Percentiles rank a stretch among this genome's conserved stretches.
These are phyloP conservation scores for Pygathrix nemaeus DNA, from an alignment of 2,113 vertebrate species.

Conservation along the genomic window DNA sequence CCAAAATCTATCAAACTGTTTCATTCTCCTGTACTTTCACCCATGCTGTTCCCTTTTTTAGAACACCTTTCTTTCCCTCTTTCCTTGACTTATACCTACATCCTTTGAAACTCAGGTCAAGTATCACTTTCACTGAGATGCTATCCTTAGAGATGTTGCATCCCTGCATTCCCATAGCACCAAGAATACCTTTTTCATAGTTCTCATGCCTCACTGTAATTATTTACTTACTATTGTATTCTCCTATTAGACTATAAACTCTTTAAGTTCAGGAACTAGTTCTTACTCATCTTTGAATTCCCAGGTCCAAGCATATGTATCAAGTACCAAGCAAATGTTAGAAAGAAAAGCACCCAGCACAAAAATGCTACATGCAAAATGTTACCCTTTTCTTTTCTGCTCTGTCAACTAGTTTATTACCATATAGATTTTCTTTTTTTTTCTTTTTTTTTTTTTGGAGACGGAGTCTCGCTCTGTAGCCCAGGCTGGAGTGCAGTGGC, in stretches of 20 bases:
- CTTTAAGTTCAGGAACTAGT: background rate
- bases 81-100: conserved; percentile 29
- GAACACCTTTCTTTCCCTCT: background rate
- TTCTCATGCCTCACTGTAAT: background rate
- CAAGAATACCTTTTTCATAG: background rate
- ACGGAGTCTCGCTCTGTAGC: no score
- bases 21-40: background rate
- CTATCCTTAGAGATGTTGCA: background rate
- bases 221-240: conserved; percentile 6
- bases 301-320: background rate
- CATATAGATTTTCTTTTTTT: background rate
- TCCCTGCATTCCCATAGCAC: background rate
- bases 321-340: background rate
- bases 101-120: conserved; percentile 32
- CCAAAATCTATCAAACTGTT: background rate
- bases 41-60: background rate
- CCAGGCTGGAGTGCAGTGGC: no score
- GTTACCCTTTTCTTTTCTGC: background rate
- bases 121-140: background rate
- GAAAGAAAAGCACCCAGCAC: background rate
- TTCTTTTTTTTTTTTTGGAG: no score
- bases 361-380: conserved; percentile 13
- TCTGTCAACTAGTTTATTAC: background rate
- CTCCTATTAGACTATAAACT: background rate
- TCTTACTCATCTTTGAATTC: conserved; percentile 23